These are phyloP conservation scores for Pyrocephalus nanus DNA, from an alignment of 2,797 vertebrate genomes.

Conservation along the genomic window DNA sequence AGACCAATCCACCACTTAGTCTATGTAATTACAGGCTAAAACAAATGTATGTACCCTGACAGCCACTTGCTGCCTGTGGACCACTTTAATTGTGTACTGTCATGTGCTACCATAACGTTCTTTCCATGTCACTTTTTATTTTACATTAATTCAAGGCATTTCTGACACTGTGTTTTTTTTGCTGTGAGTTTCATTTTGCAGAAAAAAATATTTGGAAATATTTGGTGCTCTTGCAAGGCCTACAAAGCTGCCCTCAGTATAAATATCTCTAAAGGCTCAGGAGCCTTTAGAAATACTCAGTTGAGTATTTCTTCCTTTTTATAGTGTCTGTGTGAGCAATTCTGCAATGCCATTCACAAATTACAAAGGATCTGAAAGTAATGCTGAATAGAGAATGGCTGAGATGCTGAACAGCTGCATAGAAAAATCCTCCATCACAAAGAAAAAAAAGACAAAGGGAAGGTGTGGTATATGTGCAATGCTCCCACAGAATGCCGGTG, in stretches of 20 bases:
- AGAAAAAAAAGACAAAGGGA: not conserved
- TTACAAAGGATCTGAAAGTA: not conserved
- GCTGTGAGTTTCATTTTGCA: not conserved
- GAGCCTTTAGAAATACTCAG: not conserved
- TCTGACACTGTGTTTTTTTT: not conserved
- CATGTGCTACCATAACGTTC: not conserved
- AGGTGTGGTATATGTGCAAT: fast-evolving
- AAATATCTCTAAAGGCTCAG: not conserved
- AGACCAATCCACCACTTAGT: not conserved
- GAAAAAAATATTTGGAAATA: not conserved
- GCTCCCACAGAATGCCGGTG: not conserved
- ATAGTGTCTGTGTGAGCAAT: not conserved
- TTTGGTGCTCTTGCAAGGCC: not conserved
- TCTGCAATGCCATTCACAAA: not conserved
- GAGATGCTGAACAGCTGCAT: not conserved
- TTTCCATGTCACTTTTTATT: not conserved
- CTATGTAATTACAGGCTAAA: not conserved
- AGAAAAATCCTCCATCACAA: not conserved
- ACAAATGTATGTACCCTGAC: not conserved
- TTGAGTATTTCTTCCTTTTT: not conserved
- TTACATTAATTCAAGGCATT: not conserved
- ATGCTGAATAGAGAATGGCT: not conserved
- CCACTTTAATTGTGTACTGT: not conserved
- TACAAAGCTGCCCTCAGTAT: not conserved
- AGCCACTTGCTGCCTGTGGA: not conserved